Evolutionary conservation across 2,888 invertebrate genomes (phyloP).

Genomic region (Idaea aversata): DNA sequence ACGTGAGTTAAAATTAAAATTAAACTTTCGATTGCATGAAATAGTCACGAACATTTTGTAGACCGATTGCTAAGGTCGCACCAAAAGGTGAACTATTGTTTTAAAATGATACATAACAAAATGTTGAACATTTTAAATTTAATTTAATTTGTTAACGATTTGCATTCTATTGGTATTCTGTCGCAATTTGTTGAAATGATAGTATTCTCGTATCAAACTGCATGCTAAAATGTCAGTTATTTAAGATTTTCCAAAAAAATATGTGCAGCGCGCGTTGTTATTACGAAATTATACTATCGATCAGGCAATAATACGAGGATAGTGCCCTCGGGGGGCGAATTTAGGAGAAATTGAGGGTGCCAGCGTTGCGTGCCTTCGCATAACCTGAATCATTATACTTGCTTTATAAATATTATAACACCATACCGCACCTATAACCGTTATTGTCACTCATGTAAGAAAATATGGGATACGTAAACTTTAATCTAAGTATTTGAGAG

Average conservation of each 20-base stretch:
- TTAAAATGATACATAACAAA: conserved; percentile 17
- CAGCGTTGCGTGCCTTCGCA: conserved; percentile 69
- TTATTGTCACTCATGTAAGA: conserved; percentile 7
- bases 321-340: conserved; percentile 69
- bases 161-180: conserved; percentile 2
- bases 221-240: conserved; percentile 25
- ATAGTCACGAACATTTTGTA: conserved; percentile 19
- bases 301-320: conserved; percentile 68
- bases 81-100: conserved; percentile 22
- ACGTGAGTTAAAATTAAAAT: neutral
- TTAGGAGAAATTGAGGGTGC: conserved; percentile 73
- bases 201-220: conserved; percentile 17
- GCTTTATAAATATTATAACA: conserved; percentile 54
- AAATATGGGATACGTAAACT: too few species aligned
- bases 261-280: conserved; percentile 58
- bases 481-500: too few species aligned
- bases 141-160: conserved; percentile 6
- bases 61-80: conserved; percentile 16
- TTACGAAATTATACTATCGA: conserved; percentile 75
- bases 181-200: conserved; percentile 8
- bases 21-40: conserved; percentile 17
- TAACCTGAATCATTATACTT: conserved; percentile 58
- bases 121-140: conserved; percentile 15
- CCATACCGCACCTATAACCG: conserved; percentile 61
- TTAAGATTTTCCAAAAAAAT: conserved; percentile 47